Evolutionary conservation across 2,113 vertebrate genomes (phyloP).

Genomic region (Toxotes chatareus): DNA sequence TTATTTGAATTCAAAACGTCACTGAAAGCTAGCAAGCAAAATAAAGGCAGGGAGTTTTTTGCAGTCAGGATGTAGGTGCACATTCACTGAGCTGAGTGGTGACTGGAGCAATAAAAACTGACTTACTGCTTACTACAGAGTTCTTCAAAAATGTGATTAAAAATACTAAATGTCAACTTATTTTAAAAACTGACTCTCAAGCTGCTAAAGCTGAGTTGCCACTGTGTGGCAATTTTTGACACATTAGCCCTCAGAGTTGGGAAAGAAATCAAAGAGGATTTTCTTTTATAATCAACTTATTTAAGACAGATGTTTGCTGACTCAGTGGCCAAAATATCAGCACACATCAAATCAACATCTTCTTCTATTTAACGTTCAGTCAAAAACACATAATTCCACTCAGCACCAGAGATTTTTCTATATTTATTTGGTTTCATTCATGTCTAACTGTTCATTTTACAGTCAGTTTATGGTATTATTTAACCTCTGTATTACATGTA

Average conservation of each 20-base stretch:
- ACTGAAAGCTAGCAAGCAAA: not conserved
- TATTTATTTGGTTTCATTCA: constrained; percentile 5
- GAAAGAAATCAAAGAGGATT: constrained; percentile 15
- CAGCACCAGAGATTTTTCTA: not conserved
- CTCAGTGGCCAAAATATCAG: constrained; percentile 27
- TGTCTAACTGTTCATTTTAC: constrained; percentile 11
- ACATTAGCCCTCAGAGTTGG: constrained; percentile 24
- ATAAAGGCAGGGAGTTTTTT: not conserved
- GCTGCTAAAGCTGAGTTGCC: not conserved
- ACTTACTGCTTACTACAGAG: constrained; percentile 2
- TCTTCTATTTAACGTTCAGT: not conserved
- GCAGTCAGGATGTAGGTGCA: not conserved
- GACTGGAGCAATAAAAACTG: constrained; percentile 13
- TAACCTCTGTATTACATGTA: constrained; percentile 6
- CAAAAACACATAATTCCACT: not conserved
- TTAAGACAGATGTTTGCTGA: constrained; percentile 32
- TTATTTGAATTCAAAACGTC: constrained; percentile 6
- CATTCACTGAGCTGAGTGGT: not conserved
- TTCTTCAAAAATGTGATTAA: not conserved
- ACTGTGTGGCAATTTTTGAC: constrained; percentile 24
- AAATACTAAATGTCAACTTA: constrained; percentile 25
- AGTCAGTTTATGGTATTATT: constrained; percentile 4
- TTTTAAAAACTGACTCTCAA: not conserved
- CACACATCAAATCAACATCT: constrained; percentile 29
- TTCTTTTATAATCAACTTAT: constrained; percentile 22